Percentiles rank a stretch among this genome's conserved stretches.
Conservation (phyloP, 2,797 vertebrate genomes). For the Macroramphosus scolopax region DNA sequence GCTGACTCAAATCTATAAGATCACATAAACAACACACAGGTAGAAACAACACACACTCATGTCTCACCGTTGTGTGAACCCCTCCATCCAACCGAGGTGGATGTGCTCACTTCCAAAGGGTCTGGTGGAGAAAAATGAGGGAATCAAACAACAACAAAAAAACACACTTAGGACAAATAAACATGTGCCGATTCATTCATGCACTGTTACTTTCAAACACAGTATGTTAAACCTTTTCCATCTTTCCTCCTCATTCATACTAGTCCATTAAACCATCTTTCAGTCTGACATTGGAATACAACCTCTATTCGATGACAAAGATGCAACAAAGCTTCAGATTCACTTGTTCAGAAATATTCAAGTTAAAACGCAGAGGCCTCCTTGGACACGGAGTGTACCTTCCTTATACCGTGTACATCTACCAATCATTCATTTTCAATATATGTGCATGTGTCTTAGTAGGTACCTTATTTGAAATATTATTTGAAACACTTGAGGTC, state of each 20-base stretch:
- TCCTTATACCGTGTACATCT: too few relatives aligned
- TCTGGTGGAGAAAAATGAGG: slow-evolving; percentile 43
- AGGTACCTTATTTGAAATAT: too few relatives aligned
- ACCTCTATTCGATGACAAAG: background rate
- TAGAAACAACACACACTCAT: background rate
- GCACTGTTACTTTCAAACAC: slow-evolving; percentile 10
- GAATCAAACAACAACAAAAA: slow-evolving; percentile 8
- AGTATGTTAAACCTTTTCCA: background rate
- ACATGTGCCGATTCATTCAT: slow-evolving; percentile 7
- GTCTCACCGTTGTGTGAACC: slow-evolving; percentile 52
- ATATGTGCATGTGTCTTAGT: too few relatives aligned
- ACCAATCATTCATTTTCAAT: too few relatives aligned
- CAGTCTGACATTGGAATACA: background rate
- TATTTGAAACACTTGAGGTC: too few relatives aligned
- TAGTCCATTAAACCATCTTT: background rate
- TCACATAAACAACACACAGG: background rate
- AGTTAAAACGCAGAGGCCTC: too few relatives aligned
- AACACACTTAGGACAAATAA: background rate
- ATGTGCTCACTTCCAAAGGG: slow-evolving; percentile 57
- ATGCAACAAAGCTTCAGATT: background rate
- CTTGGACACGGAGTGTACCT: too few relatives aligned
- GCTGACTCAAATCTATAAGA: slow-evolving; percentile 1
- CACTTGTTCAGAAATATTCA: background rate
- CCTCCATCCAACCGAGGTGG: slow-evolving; percentile 74
- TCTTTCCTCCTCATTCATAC: background rate